A percentile compares a stretch with the other conserved stretches of the same genome.
These are phyloP conservation scores for Zoanthus solanderi DNA, from an alignment of 92 coral and sea anemone species.

Conservation along the genomic window DNA sequence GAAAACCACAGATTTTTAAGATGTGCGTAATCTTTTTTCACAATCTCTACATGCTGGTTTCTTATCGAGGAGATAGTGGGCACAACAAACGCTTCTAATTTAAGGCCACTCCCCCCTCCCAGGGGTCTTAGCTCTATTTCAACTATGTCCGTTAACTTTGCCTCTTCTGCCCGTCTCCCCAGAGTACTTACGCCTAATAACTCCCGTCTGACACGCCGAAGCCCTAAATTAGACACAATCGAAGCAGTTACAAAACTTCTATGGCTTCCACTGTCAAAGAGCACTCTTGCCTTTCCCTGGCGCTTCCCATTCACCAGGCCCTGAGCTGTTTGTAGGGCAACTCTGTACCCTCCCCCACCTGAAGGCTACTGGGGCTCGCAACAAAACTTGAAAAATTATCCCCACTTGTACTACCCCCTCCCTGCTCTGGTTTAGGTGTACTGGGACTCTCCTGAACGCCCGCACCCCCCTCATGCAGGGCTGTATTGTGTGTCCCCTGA, in stretches of 20 bases:
- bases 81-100: slow-evolving; percentile 50
- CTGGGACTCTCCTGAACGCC: neutral
- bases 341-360: slow-evolving; percentile 42
- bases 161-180: neutral
- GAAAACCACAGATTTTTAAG: slow-evolving; percentile 40
- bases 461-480: slow-evolving; percentile 23
- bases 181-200: slow-evolving; percentile 32
- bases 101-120: slow-evolving; percentile 31
- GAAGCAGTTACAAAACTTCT: slow-evolving; percentile 41
- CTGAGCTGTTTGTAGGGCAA: slow-evolving; percentile 65
- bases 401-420: slow-evolving; percentile 30
- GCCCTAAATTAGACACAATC: slow-evolving; percentile 23
- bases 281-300: slow-evolving; percentile 41
- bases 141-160: slow-evolving; percentile 27
- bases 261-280: slow-evolving; percentile 58
- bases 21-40: slow-evolving; percentile 30
- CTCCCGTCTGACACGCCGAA: slow-evolving; percentile 11
- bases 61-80: slow-evolving; percentile 35
- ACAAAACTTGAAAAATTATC: slow-evolving; percentile 10
- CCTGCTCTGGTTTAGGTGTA: slow-evolving; percentile 26
- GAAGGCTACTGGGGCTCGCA: slow-evolving; percentile 33
- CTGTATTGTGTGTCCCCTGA: slow-evolving; percentile 3
- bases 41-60: slow-evolving; percentile 43
- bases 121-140: slow-evolving; percentile 29
- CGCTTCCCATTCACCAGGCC: slow-evolving; percentile 35